These are phyloP conservation scores for Diadromus collaris DNA, from an alignment of 2,888 invertebrate species.

Conservation along the genomic window DNA sequence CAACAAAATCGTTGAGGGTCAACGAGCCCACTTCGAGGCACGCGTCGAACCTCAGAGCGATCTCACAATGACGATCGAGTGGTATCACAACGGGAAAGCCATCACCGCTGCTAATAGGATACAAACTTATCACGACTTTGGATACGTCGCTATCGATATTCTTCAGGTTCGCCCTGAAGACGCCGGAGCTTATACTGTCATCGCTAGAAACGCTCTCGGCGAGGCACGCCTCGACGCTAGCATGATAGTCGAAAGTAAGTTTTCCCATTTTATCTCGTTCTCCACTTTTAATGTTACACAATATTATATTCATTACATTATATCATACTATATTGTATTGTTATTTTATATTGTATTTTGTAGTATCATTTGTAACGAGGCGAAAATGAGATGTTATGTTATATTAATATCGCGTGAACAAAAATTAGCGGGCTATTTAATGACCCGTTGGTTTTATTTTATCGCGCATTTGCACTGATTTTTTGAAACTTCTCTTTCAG, in stretches of 20 bases:
- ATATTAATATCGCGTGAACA: too few species aligned
- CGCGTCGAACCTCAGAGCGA: conserved; percentile 98
- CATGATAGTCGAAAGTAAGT: conserved; percentile 95
- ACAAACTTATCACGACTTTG: conserved; percentile 97
- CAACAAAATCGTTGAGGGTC: conserved; percentile 96
- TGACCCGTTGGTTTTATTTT: too few species aligned
- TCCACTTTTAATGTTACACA: background rate
- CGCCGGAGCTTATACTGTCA: conserved; percentile 95
- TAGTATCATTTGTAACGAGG: too few species aligned
- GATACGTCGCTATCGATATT: conserved; percentile 97
- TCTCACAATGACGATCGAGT: conserved; percentile 95
- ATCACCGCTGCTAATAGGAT: conserved; percentile 95
- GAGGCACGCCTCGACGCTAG: conserved; percentile 92
- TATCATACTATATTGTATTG: background rate
- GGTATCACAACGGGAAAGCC: conserved; percentile 97
- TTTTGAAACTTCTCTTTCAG: conserved; percentile 80
- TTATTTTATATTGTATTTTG: too few species aligned
- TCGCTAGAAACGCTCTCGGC: conserved; percentile 95
- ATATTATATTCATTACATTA: background rate
- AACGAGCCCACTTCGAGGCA: conserved; percentile 96
- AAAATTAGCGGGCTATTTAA: too few species aligned
- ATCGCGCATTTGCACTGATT: background rate
- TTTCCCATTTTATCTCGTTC: conserved; percentile 38
- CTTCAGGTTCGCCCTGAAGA: conserved; percentile 96
- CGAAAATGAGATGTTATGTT: too few species aligned